phyloP scores from a whole-genome alignment of 1,140 invertebrate genomes.

The Ctenoplectra terminalis region DNA sequence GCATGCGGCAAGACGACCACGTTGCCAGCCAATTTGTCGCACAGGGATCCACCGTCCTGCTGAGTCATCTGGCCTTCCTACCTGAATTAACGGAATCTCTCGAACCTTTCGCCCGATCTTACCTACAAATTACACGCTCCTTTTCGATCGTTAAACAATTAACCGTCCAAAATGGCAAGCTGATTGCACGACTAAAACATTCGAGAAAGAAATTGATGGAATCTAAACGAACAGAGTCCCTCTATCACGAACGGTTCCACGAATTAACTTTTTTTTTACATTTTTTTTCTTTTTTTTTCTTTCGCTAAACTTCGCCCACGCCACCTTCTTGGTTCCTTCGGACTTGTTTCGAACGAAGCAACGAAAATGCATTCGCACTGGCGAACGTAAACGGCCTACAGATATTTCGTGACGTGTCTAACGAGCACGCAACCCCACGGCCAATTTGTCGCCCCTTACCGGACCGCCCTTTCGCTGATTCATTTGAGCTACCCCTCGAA shows the following conservation, averaged over 20 bases:
- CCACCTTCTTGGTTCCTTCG: neutral
- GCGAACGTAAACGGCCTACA: neutral
- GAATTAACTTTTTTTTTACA: neutral
- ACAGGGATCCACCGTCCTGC: constrained; percentile 5
- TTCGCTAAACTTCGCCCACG: too few species aligned
- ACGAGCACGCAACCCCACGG: constrained; percentile 35
- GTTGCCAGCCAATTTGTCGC: constrained; percentile 44
- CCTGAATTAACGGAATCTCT: constrained; percentile 33
- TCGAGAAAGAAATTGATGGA: constrained; percentile 3
- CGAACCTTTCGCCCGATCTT: neutral
- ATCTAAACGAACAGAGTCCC: constrained; percentile 19
- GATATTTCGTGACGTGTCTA: constrained; percentile 21
- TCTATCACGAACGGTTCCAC: neutral
- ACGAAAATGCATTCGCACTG: constrained; percentile 46
- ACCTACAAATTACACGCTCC: neutral
- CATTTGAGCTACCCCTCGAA: constrained; percentile 21
- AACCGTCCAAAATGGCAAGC: neutral
- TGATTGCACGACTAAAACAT: neutral
- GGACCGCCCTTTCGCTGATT: constrained; percentile 26
- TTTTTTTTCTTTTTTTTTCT: too few species aligned
- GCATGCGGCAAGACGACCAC: constrained; percentile 41
- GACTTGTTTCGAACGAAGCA: constrained; percentile 38
- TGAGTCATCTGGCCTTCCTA: neutral
- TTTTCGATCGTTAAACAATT: neutral
- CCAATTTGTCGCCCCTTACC: constrained; percentile 32